Conservation (phyloP, 2,797 vertebrate genomes). For the Allobates femoralis region DNA sequence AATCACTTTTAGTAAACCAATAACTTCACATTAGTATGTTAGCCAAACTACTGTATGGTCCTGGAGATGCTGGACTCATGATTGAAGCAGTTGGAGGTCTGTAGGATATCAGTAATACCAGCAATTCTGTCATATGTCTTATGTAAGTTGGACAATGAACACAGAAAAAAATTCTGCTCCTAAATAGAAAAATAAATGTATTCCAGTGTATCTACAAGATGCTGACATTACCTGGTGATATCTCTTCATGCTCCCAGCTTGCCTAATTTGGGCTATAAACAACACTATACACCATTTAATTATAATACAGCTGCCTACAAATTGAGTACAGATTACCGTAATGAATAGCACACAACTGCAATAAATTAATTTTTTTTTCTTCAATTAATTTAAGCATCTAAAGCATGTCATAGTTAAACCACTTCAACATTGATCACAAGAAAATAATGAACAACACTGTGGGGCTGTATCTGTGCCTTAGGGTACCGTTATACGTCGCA, state of each 20-base stretch:
- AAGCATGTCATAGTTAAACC: neutral
- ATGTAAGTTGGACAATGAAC: too few species aligned
- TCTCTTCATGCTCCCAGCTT: neutral
- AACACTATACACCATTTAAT: neutral
- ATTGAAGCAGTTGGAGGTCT: too few species aligned
- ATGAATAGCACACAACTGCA: neutral
- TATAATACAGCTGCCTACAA: neutral
- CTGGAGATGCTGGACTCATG: too few species aligned
- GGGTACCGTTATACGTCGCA: too few species aligned
- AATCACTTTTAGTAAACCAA: too few species aligned
- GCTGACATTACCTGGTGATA: neutral
- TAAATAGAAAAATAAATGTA: neutral
- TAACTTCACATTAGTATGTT: too few species aligned
- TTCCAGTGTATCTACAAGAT: neutral
- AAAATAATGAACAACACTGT: neutral
- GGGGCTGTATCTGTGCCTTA: neutral
- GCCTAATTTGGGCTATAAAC: neutral
- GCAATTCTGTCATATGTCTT: too few species aligned
- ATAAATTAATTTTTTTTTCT: neutral
- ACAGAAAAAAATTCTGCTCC: too few species aligned
- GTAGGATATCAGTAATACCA: too few species aligned
- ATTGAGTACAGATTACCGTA: neutral
- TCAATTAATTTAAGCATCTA: neutral
- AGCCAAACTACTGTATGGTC: too few species aligned
- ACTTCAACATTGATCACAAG: neutral